Evolutionary conservation across 2,888 invertebrate genomes (phyloP).

Genomic region (Apotomis capreana): DNA sequence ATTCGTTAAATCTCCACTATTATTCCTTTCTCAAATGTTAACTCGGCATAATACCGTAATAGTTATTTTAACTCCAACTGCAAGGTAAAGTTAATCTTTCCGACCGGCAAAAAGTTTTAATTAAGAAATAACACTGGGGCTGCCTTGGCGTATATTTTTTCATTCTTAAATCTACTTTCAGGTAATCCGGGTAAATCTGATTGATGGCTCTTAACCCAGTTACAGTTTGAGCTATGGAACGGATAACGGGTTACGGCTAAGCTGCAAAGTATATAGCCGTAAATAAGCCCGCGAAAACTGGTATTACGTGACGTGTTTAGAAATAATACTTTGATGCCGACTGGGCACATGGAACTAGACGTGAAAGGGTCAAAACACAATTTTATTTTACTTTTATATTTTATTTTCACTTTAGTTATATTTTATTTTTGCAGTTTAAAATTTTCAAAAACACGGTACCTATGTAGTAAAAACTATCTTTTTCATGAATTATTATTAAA

Average conservation of each 20-base stretch:
- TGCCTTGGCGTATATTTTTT: slow-evolving; percentile 30
- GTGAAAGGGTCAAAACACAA: no score
- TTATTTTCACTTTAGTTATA: no score
- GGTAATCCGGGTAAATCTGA: slow-evolving; percentile 40
- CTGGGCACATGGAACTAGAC: no score
- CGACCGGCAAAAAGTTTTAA: slow-evolving; percentile 37
- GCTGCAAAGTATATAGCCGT: not conserved
- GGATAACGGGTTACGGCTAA: slow-evolving; percentile 13
- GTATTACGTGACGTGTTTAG: slow-evolving; percentile 15
- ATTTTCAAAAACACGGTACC: no score
- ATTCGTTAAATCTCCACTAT: slow-evolving; percentile 5
- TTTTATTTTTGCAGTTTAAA: no score
- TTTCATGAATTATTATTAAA: no score
- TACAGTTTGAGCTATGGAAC: slow-evolving; percentile 18
- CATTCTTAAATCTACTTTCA: slow-evolving; percentile 38
- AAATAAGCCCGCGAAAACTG: slow-evolving; percentile 17
- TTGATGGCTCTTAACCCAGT: slow-evolving; percentile 40
- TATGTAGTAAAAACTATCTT: no score
- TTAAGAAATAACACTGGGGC: slow-evolving; percentile 40
- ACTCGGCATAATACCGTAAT: slow-evolving; percentile 28
- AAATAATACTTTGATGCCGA: not conserved
- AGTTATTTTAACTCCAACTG: slow-evolving; percentile 38
- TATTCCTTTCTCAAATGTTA: slow-evolving; percentile 18
- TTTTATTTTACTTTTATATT: no score
- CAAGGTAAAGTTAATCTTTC: slow-evolving; percentile 34